Conservation (phyloP, 2,113 vertebrate genomes). For the Centrocercus urophasianus region DNA sequence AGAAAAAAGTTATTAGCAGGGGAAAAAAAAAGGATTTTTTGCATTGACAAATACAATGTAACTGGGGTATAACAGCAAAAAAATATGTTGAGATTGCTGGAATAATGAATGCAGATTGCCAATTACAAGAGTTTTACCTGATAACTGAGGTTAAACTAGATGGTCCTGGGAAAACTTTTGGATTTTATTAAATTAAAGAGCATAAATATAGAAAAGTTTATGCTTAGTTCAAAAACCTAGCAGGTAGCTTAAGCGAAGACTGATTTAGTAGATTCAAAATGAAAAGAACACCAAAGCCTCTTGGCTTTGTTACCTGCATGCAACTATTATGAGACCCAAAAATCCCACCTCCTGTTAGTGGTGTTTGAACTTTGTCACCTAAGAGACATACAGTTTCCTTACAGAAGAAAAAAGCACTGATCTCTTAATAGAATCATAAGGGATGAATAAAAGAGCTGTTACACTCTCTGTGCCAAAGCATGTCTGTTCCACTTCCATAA, state of each 20-base stretch:
- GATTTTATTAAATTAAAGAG: background rate
- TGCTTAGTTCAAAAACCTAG: background rate
- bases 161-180: background rate
- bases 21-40: background rate
- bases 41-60: background rate
- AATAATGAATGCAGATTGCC: background rate
- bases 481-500: background rate
- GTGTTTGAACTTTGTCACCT: background rate
- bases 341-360: background rate
- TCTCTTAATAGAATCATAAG: background rate
- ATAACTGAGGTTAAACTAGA: background rate
- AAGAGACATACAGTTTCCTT: background rate
- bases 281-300: background rate
- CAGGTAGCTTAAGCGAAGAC: background rate
- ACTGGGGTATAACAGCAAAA: background rate
- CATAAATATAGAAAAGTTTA: background rate
- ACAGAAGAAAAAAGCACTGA: background rate
- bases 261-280: background rate
- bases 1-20: background rate
- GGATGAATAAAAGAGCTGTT: background rate
- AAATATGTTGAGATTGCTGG: background rate
- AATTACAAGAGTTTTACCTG: background rate
- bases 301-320: background rate
- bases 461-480: background rate
- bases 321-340: background rate